These are phyloP conservation scores for Oreortyx pictus DNA, from an alignment of 2,797 vertebrate species.

Conservation along the genomic window DNA sequence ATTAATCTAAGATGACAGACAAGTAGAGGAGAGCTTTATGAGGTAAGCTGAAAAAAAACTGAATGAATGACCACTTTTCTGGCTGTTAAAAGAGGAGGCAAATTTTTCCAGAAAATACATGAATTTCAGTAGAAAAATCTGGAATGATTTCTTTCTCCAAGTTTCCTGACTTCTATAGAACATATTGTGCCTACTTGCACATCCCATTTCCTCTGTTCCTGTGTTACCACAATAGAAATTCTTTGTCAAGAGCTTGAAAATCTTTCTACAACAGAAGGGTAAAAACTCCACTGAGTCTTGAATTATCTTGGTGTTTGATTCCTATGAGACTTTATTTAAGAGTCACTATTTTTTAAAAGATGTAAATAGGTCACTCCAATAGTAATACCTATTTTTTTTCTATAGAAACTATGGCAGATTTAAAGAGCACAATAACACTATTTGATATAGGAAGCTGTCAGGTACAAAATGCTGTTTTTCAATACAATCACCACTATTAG, in stretches of 20 bases:
- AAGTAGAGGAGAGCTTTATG: not conserved
- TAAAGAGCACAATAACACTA: too few species aligned
- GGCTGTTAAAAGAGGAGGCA: not conserved
- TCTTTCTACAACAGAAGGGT: not conserved
- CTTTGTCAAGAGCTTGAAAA: not conserved
- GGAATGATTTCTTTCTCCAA: not conserved
- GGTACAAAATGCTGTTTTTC: too few species aligned
- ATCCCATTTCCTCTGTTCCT: not conserved
- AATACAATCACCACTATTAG: too few species aligned
- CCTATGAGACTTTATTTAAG: not conserved
- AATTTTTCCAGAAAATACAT: not conserved
- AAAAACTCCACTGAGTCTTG: not conserved
- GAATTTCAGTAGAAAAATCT: not conserved
- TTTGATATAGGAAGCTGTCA: too few species aligned
- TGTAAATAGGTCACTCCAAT: too few species aligned
- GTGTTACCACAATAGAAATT: not conserved
- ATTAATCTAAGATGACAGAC: not conserved
- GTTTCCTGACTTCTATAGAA: not conserved
- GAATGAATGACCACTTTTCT: not conserved
- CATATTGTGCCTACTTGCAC: not conserved
- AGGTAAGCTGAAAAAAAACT: not conserved
- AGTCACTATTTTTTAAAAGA: not conserved
- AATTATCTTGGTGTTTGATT: not conserved
- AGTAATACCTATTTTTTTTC: too few species aligned
- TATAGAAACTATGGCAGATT: too few species aligned